Evolutionary conservation across 2,888 invertebrate species (phyloP), one percentile per base, ranked within the genome.

Genomic region (Cheilosia soror): DNA sequence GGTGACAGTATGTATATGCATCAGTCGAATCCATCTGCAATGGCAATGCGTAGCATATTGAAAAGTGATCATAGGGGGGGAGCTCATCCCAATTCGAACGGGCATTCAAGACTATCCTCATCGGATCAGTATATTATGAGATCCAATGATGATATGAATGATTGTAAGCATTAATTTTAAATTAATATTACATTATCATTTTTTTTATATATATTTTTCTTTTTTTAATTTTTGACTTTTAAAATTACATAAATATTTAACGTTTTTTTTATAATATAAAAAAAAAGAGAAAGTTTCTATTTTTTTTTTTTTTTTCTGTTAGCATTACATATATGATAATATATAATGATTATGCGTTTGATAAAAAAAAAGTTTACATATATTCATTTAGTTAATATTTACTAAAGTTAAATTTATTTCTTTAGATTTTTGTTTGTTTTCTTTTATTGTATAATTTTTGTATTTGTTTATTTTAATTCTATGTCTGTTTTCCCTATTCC

Each of bases 41-140:
- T 92, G 92, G 91, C 92, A 91, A 92, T 92, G 92, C 92, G 92
- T 91, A 92, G 92, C 92, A 92, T 92, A 90, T 90, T 91, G 89
- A 92, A 92, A 92, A 92, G 91, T 91, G 92, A 92, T 91, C 91
- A 91, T 91, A 92, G 92, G 92, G 92, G 92, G 92, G 92, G 92
- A 92, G 92, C 92, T 92, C 92, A 92, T 92, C 92, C 92, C 92
- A 92, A 92, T 91, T 90, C 90, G 91, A 92, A 92, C 92, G 92
- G 92, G 91, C 92, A 92, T 91, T 92, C 92, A 91, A 91, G 92
- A 92, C 91, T 92, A 92, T 92, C 92, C 89, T 92, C 92, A 92
- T 92, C 92, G 92, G 92, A 92, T 92, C 92, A 92, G 90, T 92
- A 92, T 91, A 92, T 92, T 90, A 92, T 92, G 92, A 90, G 92